These are phyloP conservation scores for Podiceps cristatus DNA, from an alignment of 2,113 vertebrate genomes.

Conservation along the genomic window DNA sequence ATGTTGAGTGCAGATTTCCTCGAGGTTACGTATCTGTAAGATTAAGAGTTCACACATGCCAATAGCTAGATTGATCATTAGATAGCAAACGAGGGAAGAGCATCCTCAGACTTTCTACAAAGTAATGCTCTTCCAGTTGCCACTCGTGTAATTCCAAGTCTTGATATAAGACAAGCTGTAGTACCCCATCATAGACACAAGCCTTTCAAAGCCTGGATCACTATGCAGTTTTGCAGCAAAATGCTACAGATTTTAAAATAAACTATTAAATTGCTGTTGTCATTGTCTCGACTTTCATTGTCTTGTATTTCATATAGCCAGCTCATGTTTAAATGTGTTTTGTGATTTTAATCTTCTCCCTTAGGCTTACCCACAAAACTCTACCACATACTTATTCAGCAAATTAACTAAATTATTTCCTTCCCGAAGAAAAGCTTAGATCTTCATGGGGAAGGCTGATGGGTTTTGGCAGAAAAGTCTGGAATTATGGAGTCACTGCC, in stretches of 20 bases:
- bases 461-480: conserved; percentile 50
- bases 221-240: not conserved
- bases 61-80: not conserved
- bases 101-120: not conserved
- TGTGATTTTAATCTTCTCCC: conserved; percentile 58
- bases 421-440: conserved; percentile 56
- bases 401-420: conserved; percentile 70
- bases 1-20: not conserved
- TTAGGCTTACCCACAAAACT: conserved; percentile 67
- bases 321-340: conserved; percentile 42
- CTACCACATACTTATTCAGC: conserved; percentile 58
- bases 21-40: not conserved
- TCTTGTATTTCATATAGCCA: conserved; percentile 21
- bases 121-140: not conserved
- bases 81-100: not conserved
- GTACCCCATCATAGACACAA: not conserved
- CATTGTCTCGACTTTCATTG: conserved; percentile 35
- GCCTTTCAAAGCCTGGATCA: not conserved
- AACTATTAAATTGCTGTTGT: conserved; percentile 22
- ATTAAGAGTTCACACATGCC: not conserved
- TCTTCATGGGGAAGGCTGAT: conserved; percentile 38
- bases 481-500: conserved; percentile 44
- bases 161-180: not conserved
- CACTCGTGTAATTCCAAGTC: not conserved
- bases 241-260: not conserved